Evolutionary conservation across 2,888 invertebrate genomes (phyloP).

Genomic region (Drosophila meridiana): DNA sequence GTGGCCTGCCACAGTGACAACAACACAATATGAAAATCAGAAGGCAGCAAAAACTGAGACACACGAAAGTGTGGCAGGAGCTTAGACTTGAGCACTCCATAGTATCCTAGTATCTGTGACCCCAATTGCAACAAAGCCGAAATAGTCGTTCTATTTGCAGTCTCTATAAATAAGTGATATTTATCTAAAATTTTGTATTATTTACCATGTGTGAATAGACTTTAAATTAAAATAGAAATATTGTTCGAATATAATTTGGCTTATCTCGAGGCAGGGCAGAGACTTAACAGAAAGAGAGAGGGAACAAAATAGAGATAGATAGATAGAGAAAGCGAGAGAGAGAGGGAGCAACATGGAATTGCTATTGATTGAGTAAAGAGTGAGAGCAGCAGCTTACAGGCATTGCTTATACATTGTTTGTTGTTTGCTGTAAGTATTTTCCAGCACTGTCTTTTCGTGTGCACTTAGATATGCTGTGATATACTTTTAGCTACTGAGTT

Average conservation of each 20-base stretch:
- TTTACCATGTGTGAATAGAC: neutral
- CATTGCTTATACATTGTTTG: neutral
- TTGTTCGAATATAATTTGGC: neutral
- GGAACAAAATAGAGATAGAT: too few species aligned
- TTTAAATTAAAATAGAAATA: neutral
- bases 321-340: too few species aligned
- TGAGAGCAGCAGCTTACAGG: too few species aligned
- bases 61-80: constrained; percentile 21
- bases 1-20: neutral
- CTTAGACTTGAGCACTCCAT: constrained; percentile 8
- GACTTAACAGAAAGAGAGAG: too few species aligned
- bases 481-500: too few species aligned
- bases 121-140: neutral
- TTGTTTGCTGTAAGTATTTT: neutral
- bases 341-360: too few species aligned
- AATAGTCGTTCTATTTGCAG: neutral
- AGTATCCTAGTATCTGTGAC: neutral
- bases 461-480: too few species aligned
- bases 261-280: neutral
- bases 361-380: neutral
- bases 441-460: neutral
- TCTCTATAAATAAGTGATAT: neutral
- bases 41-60: neutral
- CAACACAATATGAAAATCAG: constrained; percentile 11
- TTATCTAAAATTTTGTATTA: neutral